Evolutionary conservation across 2,797 vertebrate species (phyloP).

Genomic region (Adrianichthys oophorus): DNA sequence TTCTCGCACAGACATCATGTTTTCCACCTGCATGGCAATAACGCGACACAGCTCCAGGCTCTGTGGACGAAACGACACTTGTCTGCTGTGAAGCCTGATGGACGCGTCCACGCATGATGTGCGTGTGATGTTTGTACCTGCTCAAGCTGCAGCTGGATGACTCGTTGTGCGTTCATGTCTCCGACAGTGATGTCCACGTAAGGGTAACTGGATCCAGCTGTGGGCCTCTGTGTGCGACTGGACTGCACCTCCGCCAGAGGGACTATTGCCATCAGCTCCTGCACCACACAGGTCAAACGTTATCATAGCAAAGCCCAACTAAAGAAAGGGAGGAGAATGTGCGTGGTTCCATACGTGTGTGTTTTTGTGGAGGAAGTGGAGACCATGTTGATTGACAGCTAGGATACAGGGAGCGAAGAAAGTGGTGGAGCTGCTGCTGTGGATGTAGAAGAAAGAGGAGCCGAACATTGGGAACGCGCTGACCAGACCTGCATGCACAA

Average conservation of each 20-base stretch:
- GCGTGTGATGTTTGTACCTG: slow-evolving; percentile 75
- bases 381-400: slow-evolving; percentile 92
- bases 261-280: slow-evolving; percentile 86
- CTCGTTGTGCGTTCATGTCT: slow-evolving; percentile 80
- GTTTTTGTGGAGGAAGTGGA: slow-evolving; percentile 92
- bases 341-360: slow-evolving; percentile 82
- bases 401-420: slow-evolving; percentile 90
- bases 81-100: no score
- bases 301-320: slow-evolving; percentile 5
- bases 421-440: slow-evolving; percentile 90
- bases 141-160: slow-evolving; percentile 93
- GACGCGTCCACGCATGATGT: no score
- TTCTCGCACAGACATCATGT: slow-evolving; percentile 86
- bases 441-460: slow-evolving; percentile 97
- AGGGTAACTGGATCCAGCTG: slow-evolving; percentile 85
- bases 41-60: slow-evolving; percentile 94
- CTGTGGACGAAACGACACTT: slow-evolving; percentile 63
- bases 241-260: slow-evolving; percentile 91
- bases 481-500: slow-evolving; percentile 82
- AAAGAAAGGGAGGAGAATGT: slow-evolving; percentile 1
- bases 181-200: slow-evolving; percentile 91
- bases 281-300: slow-evolving; percentile 30
- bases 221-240: slow-evolving; percentile 87
- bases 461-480: slow-evolving; percentile 93
- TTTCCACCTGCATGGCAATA: slow-evolving; percentile 91